A percentile compares a stretch with the other conserved stretches of the same genome.
These are phyloP conservation scores for Oreochromis spilurus DNA, from an alignment of 2,113 vertebrate species.

Conservation along the genomic window DNA sequence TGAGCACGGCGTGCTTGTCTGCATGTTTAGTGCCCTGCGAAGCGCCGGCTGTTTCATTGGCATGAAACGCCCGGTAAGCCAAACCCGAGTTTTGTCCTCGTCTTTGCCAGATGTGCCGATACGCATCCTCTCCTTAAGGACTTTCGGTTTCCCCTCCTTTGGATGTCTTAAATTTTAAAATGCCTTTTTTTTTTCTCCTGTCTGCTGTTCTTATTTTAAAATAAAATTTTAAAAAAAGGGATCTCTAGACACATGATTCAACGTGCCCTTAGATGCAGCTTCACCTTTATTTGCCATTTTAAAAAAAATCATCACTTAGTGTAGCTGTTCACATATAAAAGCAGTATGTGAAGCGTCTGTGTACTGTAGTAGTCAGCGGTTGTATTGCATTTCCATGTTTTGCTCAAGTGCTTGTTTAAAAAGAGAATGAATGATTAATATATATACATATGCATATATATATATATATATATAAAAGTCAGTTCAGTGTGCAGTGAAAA, in stretches of 20 bases:
- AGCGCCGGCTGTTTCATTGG: constrained; percentile 33
- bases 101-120: constrained; percentile 65
- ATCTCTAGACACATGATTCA: constrained; percentile 11
- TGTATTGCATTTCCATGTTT: constrained; percentile 16
- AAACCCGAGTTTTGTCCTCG: constrained; percentile 25
- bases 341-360: constrained; percentile 25
- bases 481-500: constrained; percentile 41
- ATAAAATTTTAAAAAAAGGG: not conserved
- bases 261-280: constrained; percentile 40
- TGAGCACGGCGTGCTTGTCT: constrained; percentile 25
- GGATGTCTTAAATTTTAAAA: constrained; percentile 55
- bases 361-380: constrained; percentile 35
- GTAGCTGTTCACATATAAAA: constrained; percentile 22
- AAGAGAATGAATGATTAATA: constrained; percentile 31
- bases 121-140: constrained; percentile 44
- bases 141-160: not conserved
- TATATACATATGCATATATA: constrained; percentile 5
- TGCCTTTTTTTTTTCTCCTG: constrained; percentile 8
- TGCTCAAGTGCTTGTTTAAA: constrained; percentile 29
- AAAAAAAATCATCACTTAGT: not conserved
- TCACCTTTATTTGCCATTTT: not conserved
- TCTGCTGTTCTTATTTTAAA: constrained; percentile 35
- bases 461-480: not conserved
- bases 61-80: constrained; percentile 30
- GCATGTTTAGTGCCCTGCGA: constrained; percentile 46